phyloP scores from a whole-genome alignment of 1,140 invertebrate genomes.

The Cataglyphis hispanica region DNA sequence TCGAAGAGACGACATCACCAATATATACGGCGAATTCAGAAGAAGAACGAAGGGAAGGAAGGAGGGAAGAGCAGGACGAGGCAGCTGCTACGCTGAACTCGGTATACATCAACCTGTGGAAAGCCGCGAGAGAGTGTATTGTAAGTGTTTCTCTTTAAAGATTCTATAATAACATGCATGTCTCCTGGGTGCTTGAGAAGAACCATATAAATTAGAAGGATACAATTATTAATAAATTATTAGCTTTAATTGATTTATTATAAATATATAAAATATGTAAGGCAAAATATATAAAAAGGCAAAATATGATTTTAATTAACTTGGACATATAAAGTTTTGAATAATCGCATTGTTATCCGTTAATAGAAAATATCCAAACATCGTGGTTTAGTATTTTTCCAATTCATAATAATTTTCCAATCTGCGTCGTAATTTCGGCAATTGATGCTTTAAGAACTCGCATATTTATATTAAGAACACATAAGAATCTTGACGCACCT shows the following conservation, averaged over 20 bases:
- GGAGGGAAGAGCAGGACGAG: constrained; percentile 51
- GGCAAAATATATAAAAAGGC: not conserved
- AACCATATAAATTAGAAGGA: not conserved
- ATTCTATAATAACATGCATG: not conserved
- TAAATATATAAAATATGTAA: too few species aligned
- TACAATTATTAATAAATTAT: constrained; percentile 19
- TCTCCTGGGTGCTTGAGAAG: not conserved
- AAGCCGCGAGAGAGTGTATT: constrained; percentile 87
- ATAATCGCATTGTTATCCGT: not conserved
- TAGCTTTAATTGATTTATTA: not conserved
- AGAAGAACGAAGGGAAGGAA: constrained; percentile 35
- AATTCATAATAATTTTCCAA: not conserved
- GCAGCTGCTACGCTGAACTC: constrained; percentile 80
- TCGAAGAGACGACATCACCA: constrained; percentile 38
- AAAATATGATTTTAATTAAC: not conserved
- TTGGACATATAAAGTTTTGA: not conserved
- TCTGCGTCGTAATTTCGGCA: constrained; percentile 3
- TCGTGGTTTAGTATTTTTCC: not conserved
- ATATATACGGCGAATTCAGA: constrained; percentile 33
- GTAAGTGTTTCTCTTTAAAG: constrained; percentile 81
- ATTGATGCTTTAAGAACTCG: constrained; percentile 19
- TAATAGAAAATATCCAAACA: not conserved
- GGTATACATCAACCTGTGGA: constrained; percentile 87
- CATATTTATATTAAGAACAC: constrained; percentile 10
- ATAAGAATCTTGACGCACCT: not conserved